A percentile compares a stretch with the other conserved stretches of the same genome.
Evolutionary conservation across 2,113 vertebrate species (phyloP).

Genomic region (Daboia siamensis): DNA sequence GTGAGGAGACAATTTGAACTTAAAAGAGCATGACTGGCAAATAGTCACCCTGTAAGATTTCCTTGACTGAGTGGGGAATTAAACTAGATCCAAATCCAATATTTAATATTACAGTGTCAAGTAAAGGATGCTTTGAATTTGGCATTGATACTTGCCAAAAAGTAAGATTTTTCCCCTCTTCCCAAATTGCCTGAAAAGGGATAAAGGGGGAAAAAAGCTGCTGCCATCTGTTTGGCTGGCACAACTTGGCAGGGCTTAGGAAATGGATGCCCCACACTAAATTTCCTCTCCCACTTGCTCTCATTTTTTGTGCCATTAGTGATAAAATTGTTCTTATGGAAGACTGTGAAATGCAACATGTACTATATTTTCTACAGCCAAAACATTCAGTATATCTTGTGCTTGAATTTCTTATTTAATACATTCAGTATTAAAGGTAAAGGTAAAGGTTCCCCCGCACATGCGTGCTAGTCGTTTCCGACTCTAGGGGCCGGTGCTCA

Average conservation of each 20-base stretch:
- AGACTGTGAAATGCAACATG: background rate
- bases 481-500: too few relatives aligned
- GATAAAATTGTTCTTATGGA: background rate
- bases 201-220: background rate
- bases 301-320: background rate
- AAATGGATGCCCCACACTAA: background rate
- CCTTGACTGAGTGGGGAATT: background rate
- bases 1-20: background rate
- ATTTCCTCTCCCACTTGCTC: background rate
- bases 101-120: background rate
- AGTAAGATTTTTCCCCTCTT: background rate
- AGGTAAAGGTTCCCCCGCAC: too few relatives aligned
- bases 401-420: background rate
- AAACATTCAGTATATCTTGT: background rate
- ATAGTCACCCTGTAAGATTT: background rate
- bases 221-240: background rate
- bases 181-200: background rate
- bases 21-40: background rate
- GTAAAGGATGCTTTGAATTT: background rate
- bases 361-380: background rate
- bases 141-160: background rate
- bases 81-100: background rate
- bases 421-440: too few relatives aligned
- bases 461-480: too few relatives aligned
- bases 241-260: background rate